phyloP scores from a whole-genome alignment of 2,797 vertebrate genomes.

The Yasuhikotakia modesta region DNA sequence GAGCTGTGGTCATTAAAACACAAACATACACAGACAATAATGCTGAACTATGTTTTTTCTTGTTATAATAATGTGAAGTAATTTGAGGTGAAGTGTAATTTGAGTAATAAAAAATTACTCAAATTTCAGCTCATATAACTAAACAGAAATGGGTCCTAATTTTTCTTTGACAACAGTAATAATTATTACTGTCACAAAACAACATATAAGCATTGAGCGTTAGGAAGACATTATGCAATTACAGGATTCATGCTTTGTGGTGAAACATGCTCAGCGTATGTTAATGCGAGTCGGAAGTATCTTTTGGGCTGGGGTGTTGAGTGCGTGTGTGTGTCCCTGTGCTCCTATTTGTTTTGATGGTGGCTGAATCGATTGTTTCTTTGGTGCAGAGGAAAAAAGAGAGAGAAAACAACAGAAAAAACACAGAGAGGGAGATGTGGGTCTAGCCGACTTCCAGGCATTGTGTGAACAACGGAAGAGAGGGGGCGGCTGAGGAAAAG shows the following conservation, averaged over 20 bases:
- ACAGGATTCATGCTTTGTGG: constrained; percentile 47
- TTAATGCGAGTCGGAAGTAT: constrained; percentile 68
- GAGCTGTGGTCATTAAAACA: no score
- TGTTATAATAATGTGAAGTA: no score
- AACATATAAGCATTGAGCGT: background rate
- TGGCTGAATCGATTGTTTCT: constrained; percentile 69
- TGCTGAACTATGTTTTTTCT: background rate
- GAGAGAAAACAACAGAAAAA: constrained; percentile 72
- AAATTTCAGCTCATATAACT: background rate
- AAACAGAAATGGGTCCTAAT: background rate
- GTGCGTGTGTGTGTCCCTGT: constrained; percentile 67
- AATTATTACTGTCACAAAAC: background rate
- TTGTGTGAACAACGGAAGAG: constrained; percentile 81
- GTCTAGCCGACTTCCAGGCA: constrained; percentile 84
- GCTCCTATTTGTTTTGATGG: constrained; percentile 75
- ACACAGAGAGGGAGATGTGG: constrained; percentile 76
- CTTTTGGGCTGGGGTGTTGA: constrained; percentile 58
- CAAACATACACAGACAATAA: background rate
- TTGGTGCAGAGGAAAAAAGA: constrained; percentile 52
- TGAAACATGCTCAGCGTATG: constrained; percentile 41
- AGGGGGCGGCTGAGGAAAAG: constrained; percentile 78
- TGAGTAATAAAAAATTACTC: no score
- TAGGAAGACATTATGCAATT: constrained; percentile 13
- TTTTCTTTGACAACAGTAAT: background rate
- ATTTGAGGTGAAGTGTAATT: no score